Conservation (phyloP, 2,888 invertebrate species). For the Eupithecia subumbrata region DNA sequence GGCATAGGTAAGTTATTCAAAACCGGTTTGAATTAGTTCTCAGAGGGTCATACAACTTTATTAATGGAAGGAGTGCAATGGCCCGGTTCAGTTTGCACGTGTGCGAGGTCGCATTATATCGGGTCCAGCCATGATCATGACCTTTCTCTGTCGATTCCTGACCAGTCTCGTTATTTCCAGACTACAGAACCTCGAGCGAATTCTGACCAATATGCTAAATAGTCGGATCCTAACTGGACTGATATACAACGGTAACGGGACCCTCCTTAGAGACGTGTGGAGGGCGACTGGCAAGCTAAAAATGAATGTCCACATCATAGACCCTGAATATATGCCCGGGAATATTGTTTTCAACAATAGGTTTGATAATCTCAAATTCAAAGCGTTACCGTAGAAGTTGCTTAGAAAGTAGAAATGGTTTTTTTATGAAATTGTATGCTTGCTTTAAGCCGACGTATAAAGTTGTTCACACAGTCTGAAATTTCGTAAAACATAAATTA, state of each 20-base stretch:
- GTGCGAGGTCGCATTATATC: background rate
- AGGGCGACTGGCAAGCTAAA: slow-evolving; percentile 47
- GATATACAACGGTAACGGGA: slow-evolving; percentile 61
- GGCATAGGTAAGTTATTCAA: slow-evolving; percentile 15
- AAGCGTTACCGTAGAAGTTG: background rate
- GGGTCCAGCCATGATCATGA: background rate
- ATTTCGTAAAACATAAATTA: background rate
- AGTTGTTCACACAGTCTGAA: background rate
- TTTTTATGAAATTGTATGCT: background rate
- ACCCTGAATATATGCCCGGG: slow-evolving; percentile 39
- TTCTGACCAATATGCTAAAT: slow-evolving; percentile 64
- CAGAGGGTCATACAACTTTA: slow-evolving; percentile 20
- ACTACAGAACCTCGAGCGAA: slow-evolving; percentile 64
- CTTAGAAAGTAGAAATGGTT: background rate
- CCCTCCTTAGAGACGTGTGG: slow-evolving; percentile 63
- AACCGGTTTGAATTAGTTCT: slow-evolving; percentile 24
- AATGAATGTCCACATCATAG: slow-evolving; percentile 46
- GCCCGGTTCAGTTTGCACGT: slow-evolving; percentile 26
- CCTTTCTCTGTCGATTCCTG: background rate
- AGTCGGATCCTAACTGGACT: slow-evolving; percentile 61
- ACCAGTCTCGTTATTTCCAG: slow-evolving; percentile 58
- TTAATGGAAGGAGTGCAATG: slow-evolving; percentile 29
- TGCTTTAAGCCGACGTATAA: background rate
- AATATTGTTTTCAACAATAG: slow-evolving; percentile 34
- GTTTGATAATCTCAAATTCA: slow-evolving; percentile 35